These are phyloP conservation scores for Setipinna tenuifilis DNA, from an alignment of 2,797 vertebrate species.

Conservation along the genomic window DNA sequence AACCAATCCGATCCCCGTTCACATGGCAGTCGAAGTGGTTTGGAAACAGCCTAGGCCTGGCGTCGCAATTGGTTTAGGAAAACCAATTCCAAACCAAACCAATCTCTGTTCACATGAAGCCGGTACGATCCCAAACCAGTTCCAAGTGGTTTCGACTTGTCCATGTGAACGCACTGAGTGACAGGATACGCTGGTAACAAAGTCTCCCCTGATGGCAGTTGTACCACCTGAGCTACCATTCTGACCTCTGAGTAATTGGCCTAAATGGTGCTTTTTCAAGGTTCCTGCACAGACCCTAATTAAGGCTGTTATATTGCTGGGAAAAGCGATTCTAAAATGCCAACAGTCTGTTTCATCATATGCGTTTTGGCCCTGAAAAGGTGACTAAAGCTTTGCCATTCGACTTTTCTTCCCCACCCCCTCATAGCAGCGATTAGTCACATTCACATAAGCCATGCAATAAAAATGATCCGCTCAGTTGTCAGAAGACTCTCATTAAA, in stretches of 20 bases:
- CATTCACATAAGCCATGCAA: background rate
- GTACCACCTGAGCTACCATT: slow-evolving; percentile 22
- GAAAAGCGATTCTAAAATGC: background rate
- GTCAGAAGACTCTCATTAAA: background rate
- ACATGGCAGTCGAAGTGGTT: too few species aligned
- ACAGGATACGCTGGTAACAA: slow-evolving; percentile 2
- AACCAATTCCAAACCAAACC: too few species aligned
- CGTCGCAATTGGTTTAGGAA: too few species aligned
- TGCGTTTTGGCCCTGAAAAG: background rate
- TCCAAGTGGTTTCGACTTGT: too few species aligned
- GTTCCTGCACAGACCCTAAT: background rate
- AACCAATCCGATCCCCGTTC: too few species aligned
- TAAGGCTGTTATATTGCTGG: background rate
- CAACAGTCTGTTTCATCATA: background rate
- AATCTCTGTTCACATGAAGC: too few species aligned
- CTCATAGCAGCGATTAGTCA: background rate
- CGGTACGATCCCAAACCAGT: too few species aligned
- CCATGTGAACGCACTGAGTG: too few species aligned
- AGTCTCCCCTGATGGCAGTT: slow-evolving; percentile 24
- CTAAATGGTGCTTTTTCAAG: slow-evolving; percentile 28
- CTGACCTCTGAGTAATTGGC: slow-evolving; percentile 36
- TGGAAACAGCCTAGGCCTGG: too few species aligned
- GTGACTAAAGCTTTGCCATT: slow-evolving; percentile 1
- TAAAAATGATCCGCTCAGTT: slow-evolving; percentile 3
- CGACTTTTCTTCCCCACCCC: background rate